phyloP scores from a whole-genome alignment of 2,888 invertebrate genomes.

The Cristatella mucedo region DNA sequence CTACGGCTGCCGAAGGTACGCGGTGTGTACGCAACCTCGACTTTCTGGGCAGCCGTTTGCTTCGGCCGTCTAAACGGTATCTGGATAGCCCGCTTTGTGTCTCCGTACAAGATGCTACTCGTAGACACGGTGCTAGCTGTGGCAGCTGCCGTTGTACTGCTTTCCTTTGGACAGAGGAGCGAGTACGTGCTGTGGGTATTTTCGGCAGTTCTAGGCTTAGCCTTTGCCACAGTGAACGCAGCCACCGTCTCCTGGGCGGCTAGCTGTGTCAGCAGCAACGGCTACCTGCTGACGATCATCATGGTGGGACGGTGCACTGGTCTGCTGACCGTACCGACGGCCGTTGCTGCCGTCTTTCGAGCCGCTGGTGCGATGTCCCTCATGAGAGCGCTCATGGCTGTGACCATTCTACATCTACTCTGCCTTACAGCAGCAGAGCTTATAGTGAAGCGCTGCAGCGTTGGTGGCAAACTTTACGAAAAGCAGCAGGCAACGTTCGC shows the following conservation, averaged over 20 bases:
- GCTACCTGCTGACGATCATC: no score
- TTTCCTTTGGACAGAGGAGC: not conserved
- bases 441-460: not conserved
- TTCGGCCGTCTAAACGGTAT: constrained; percentile 5
- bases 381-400: no score
- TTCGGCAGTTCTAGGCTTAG: not conserved
- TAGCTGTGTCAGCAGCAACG: no score
- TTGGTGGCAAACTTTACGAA: not conserved
- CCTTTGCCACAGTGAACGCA: constrained; percentile 1
- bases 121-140: not conserved
- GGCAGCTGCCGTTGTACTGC: not conserved
- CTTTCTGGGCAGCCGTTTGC: constrained; percentile 7
- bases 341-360: no score
- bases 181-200: not conserved
- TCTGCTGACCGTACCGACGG: no score
- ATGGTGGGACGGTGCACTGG: no score
- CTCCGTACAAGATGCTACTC: constrained; percentile 2
- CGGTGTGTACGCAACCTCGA: constrained; percentile 1
- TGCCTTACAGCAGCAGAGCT: not conserved
- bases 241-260: constrained; percentile 3
- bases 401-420: no score
- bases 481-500: no score
- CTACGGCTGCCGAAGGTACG: not conserved
- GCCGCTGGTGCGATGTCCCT: no score
- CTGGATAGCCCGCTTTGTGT: not conserved